A percentile compares a stretch with the other conserved stretches of the same genome.
Conservation (phyloP, 2,888 invertebrate genomes). For the Pseudanteris insignis region DNA sequence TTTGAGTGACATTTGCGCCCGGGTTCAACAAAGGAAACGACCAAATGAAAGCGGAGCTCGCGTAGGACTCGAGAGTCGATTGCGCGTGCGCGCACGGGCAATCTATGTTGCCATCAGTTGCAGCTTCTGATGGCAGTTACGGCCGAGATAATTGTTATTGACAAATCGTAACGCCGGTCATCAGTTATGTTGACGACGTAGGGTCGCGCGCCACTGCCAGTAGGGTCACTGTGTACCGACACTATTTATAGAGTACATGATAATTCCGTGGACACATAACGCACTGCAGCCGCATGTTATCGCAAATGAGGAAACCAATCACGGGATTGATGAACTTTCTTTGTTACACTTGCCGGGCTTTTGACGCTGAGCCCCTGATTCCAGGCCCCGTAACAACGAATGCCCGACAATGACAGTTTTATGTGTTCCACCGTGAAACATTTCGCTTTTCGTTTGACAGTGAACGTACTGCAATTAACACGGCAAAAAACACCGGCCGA, state of each 20-base stretch:
- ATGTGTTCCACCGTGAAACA: not conserved
- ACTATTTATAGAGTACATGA: constrained; percentile 45
- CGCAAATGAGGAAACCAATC: constrained; percentile 45
- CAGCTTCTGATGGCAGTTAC: constrained; percentile 58
- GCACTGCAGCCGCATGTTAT: constrained; percentile 28
- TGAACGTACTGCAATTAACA: no score
- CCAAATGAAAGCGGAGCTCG: constrained; percentile 34
- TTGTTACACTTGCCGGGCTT: constrained; percentile 19
- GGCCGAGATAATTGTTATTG: constrained; percentile 61
- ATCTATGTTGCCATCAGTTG: constrained; percentile 63
- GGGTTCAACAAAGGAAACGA: constrained; percentile 24
- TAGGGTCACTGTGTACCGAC: constrained; percentile 39
- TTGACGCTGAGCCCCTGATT: not conserved
- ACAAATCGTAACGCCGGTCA: constrained; percentile 63
- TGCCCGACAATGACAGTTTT: constrained; percentile 7
- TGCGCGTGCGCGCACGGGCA: constrained; percentile 48
- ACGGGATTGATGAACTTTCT: constrained; percentile 36
- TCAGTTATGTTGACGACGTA: constrained; percentile 56
- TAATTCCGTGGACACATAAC: constrained; percentile 43
- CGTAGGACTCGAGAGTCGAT: constrained; percentile 21
- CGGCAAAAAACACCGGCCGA: no score
- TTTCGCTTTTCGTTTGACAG: not conserved
- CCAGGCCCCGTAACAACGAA: not conserved
- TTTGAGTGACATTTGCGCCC: constrained; percentile 43
- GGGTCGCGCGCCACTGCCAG: constrained; percentile 29